Evolutionary conservation across 2,113 vertebrate genomes (phyloP), one percentile per base, ranked within the genome.

Genomic region (Oncorhynchus kisutch): DNA sequence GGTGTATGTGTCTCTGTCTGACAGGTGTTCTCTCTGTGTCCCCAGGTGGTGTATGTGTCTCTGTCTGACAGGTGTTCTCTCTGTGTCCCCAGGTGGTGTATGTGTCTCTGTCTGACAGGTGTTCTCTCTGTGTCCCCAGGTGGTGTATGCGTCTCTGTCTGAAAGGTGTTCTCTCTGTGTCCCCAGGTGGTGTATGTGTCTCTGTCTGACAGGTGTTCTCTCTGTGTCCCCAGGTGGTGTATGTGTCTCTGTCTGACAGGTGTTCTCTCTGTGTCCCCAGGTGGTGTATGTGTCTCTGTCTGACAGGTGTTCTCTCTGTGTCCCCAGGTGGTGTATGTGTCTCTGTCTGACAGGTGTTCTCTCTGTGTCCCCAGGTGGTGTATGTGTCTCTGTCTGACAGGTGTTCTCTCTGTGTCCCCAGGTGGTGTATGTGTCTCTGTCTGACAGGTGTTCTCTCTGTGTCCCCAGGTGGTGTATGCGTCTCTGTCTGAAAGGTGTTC

Each of bases 161-260:
- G 20, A 49, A n/a, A 54, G 29, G 22, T 74, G 5, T 5, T 31
- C 48, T 68, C 22, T 69, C 34, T 34, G 11, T 71, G 24, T 20
- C 71, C 71, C 48, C 74, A 99, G 96, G 92, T 97, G 70, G 88
- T 88, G 59, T 97, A 94, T 74, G 94, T 97, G 60, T 85, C 91
- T 70, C 80, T 97, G 78, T 51, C 60, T 66, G 20, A 49, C 31
- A 54, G 29, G 22, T 74, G 5, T 5, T 31, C 48, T 68, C 22
- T 69, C 34, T 34, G 11, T 71, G 24, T 20, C 71, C 71, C 48
- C 74, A 99, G 96, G 92, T 97, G 70, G 88, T 88, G 59, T 97
- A 94, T 74, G 94, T 97, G 60, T 85, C 91, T 70, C 80, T 97
- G 78, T 51, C 60, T 66, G 20, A 49, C 31, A 54, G 29, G 22